phyloP scores from a whole-genome alignment of 2,888 invertebrate species.

The Andrena flavipes region DNA sequence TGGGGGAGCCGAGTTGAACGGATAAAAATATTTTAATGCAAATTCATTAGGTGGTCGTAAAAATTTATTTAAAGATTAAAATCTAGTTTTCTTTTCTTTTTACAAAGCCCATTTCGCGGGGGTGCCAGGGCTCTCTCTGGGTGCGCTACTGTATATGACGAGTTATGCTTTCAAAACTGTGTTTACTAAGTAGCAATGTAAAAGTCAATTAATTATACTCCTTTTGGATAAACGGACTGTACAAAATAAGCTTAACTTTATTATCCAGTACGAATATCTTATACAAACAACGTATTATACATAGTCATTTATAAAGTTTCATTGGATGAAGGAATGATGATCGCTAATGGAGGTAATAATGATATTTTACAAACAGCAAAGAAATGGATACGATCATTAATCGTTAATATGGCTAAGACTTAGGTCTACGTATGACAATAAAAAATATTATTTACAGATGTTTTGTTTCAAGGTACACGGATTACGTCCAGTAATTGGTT shows the following conservation, averaged over 20 bases:
- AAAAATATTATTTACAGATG: constrained; percentile 81
- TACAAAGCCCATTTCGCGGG: too few relatives aligned
- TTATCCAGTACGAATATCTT: constrained; percentile 72
- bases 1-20: too few relatives aligned
- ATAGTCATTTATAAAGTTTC: constrained; percentile 55
- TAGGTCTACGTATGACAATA: constrained; percentile 70
- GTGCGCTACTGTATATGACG: too few relatives aligned
- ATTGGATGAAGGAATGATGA: constrained; percentile 63
- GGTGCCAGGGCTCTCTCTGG: too few relatives aligned
- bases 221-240: constrained; percentile 47
- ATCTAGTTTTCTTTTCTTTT: too few relatives aligned
- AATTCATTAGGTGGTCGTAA: too few relatives aligned
- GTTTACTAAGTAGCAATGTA: too few relatives aligned
- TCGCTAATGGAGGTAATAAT: constrained; percentile 57
- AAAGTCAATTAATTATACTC: constrained; percentile 6
- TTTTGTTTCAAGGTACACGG: constrained; percentile 71
- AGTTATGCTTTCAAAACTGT: too few relatives aligned
- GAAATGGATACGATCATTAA: constrained; percentile 67
- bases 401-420: constrained; percentile 81
- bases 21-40: too few relatives aligned
- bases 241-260: constrained; percentile 75
- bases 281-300: constrained; percentile 73
- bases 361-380: constrained; percentile 69
- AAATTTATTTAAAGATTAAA: too few relatives aligned
- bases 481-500: constrained; percentile 71